Percentiles rank a stretch among this genome's conserved stretches.
phyloP scores from a whole-genome alignment of 2,113 vertebrate species.

The Tor tambroides region DNA sequence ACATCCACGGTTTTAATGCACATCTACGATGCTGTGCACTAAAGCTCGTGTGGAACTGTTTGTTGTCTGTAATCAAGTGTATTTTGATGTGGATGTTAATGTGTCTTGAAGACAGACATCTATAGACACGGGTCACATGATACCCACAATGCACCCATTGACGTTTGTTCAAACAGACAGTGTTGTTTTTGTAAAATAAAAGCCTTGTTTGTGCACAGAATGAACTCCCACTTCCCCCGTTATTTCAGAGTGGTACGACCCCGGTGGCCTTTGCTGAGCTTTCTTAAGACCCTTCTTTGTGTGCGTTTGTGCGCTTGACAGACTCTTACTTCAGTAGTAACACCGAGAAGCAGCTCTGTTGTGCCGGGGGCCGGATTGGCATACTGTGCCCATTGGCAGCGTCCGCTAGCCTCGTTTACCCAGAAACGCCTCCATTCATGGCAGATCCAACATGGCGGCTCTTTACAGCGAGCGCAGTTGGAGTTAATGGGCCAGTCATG shows the following conservation, averaged over 20 bases:
- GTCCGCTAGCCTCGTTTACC: constrained; percentile 60
- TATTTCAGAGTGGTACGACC: constrained; percentile 42
- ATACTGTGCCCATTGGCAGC: constrained; percentile 54
- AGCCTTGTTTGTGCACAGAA: constrained; percentile 44
- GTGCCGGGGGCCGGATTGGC: constrained; percentile 45
- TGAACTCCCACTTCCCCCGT: constrained; percentile 36
- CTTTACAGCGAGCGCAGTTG: constrained; percentile 41
- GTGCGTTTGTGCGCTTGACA: constrained; percentile 50
- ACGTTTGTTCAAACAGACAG: constrained; percentile 54
- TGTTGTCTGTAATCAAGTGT: not conserved
- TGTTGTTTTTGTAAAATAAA: constrained; percentile 54
- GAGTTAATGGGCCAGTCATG: constrained; percentile 50
- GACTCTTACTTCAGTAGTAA: constrained; percentile 36
- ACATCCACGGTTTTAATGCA: not conserved
- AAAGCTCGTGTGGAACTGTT: not conserved
- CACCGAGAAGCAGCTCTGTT: constrained; percentile 19
- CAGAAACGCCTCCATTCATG: constrained; percentile 56
- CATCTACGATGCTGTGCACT: too few species aligned
- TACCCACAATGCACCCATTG: constrained; percentile 59
- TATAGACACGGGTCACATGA: constrained; percentile 59
- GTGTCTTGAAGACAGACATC: constrained; percentile 45
- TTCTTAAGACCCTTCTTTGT: constrained; percentile 32
- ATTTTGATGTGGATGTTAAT: not conserved
- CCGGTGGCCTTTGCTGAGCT: constrained; percentile 33
- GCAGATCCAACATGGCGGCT: constrained; percentile 51